Percentiles rank a stretch among this genome's conserved stretches.
Conservation (phyloP, 92 coral and sea anemone species). For the Zoanthus sansibaricus region DNA sequence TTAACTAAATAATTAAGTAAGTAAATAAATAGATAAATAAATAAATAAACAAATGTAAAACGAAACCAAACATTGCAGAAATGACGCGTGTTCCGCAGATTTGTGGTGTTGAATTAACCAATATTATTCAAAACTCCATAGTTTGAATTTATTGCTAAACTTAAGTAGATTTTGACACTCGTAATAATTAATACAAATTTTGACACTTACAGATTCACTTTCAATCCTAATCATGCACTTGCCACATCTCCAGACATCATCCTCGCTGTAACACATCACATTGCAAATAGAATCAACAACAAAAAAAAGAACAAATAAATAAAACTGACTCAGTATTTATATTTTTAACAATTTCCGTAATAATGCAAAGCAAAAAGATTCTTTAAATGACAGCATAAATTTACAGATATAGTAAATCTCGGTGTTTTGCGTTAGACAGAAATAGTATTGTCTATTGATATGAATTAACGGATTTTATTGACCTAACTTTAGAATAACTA, state of each 20-base stretch:
- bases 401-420: not conserved
- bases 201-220: conserved; percentile 45
- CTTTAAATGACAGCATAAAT: not conserved
- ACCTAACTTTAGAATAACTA: not conserved
- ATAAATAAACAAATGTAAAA: no score
- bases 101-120: no score
- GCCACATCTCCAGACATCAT: conserved; percentile 52
- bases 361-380: not conserved
- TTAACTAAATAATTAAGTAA: no score
- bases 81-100: no score
- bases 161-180: not conserved
- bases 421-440: not conserved
- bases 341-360: not conserved
- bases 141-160: no score
- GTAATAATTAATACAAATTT: no score
- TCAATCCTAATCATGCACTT: conserved; percentile 51
- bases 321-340: not conserved
- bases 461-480: not conserved
- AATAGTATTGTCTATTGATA: not conserved
- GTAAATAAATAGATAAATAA: no score
- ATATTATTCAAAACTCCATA: no score
- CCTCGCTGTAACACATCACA: conserved; percentile 7
- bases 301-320: not conserved
- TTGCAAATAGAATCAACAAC: not conserved
- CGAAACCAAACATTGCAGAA: no score